Base-by-base conservation (phyloP, 2,113 vertebrate genomes). In the Conger conger region DNA sequence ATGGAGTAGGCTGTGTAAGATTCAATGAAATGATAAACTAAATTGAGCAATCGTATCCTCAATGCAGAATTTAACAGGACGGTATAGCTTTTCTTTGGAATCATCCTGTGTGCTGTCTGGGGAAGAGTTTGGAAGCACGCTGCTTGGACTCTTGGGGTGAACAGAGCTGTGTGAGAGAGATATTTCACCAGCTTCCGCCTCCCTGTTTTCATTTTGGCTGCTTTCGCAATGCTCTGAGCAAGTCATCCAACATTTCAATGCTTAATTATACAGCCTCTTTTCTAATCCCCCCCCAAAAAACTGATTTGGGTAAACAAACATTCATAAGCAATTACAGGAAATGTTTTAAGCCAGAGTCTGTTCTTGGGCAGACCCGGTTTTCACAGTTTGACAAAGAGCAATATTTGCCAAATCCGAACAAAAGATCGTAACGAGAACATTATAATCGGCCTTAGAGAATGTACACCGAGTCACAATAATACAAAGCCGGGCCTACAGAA, bases 31-130 rank as follows among this genome's bases (percentile, higher is more conserved):
- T 60, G 1, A 57, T 23, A 63, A 63, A 63, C 1, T 63, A 63
- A 63, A 23, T 23, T 35, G 80, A 63, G 30, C 38, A 63, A 83
- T 68, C 50, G 76, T 57, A 76, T 40, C 77, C 80, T 83, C 77
- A 81, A 80, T 50, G 83, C 30, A 40, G 82, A 83, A 83, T 89
- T 85, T 63, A 73, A 79, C 78, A 36, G 37, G 85, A 83, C 23
- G 38, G 35, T 83, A 50, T 60, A 38, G 80, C 83, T 50, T 85
- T 84, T 42, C 73, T 33, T 63, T 5, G 53, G 85, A 81, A 87
- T 87, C 81, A 86, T 77, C 84, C 76, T 86, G 86, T 87, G 85
- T 87, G 84, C 63, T 33, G 45, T 82, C 11, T 30, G 7, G 68
- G 68, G 86, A 86, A 86, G 50, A 79, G 83, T 83, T 76, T 80